Base-by-base conservation (phyloP, 2,888 invertebrate species). In the Acrocera orbiculus region DNA sequence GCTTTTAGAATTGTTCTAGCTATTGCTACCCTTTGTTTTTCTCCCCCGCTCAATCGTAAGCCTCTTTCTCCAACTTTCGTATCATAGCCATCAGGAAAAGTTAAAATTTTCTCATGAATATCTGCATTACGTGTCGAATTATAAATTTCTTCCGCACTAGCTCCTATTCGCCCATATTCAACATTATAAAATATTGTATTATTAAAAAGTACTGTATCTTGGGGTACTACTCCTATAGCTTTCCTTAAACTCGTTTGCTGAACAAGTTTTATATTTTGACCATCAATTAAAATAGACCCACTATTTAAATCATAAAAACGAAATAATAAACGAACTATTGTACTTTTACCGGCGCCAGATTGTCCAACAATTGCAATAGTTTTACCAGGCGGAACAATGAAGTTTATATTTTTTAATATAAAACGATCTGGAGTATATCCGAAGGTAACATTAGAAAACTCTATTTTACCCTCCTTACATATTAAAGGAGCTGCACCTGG, bases 21-120 rank as follows among this genome's bases (percentile, higher is more conserved):
- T 42, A 96, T 96, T 1, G 95, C 96, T 36, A 96, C 87, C 43
- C 95, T 68, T 56, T 98, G 96, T 51, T 98, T 96, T 56, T 96
- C 96, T 3, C 96, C 96, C 3, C 96, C 96, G 53, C 93, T 93
- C 39, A 96, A 64, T 41, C 92, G 76, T 37, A 96, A 61, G 5
- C 96, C 96, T 51, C 96, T 67, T 61, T 96, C 96, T 5, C 96
- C 96, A 14, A 96, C 86, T 73, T 80, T 54, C 0, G 86, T 83
- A 32, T 86, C 81, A 50, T 87, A 89, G 27, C 73, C 73, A 42
- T 87, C 83, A 1, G 93, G 89, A 60, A 96, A 93, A n/a, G 76
- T 70, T 2, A 85, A 61, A 40, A 96, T 93, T 50, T 74, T 73
- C 24, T 87, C 81, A 52, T 96, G 95, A 45, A 96, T 93, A 49